Evolutionary conservation across 2,888 invertebrate species (phyloP), one percentile per base, ranked within the genome.

Genomic region (Elmis aenea): DNA sequence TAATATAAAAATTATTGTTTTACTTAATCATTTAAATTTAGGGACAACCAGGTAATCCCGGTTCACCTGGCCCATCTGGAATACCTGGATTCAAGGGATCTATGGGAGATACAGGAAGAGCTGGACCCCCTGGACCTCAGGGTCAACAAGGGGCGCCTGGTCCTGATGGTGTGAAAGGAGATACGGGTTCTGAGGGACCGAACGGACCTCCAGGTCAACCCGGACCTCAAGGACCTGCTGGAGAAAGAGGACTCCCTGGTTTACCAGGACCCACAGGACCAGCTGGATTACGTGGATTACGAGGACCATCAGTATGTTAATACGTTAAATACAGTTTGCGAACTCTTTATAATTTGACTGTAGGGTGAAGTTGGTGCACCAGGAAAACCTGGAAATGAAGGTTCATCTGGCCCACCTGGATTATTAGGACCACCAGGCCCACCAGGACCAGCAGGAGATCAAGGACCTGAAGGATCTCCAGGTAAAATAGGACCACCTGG

Each of bases 71-170:
- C 3, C 74, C 77, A 26, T 70, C 77, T 10, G 90, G 92, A 18
- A 61, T 74, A 15, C 72, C 81, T 24, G 89, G 89, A 22, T 67
- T 75, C 34, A 88, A 87, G 61, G 88, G 87, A 40, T 67, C 75
- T 11, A 64, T 73, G 1, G 86, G 87, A 21, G 85, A 86, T 52
- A 60, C 71, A 5, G 87, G 87, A 8, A 70, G 83, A 45, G 70
- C 79, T 2, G 87, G 86, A 3, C 65, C 72, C 21, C 68, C 77
- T 1, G 85, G 87, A 0, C 72, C 75, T 1, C 73, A 77, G 36
- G 89, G 90, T 2, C 69, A 76, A 11, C 79, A 83, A 15, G 89
- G 90, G 10, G 68, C 76, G 2, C 76, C 77, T 8, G 90, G 89
- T 16, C 58, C 70, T 2, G 84, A 86, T 56, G 87, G 87, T 25